Conservation (phyloP, 2,888 invertebrate species). For the Diarsia dahlii region DNA sequence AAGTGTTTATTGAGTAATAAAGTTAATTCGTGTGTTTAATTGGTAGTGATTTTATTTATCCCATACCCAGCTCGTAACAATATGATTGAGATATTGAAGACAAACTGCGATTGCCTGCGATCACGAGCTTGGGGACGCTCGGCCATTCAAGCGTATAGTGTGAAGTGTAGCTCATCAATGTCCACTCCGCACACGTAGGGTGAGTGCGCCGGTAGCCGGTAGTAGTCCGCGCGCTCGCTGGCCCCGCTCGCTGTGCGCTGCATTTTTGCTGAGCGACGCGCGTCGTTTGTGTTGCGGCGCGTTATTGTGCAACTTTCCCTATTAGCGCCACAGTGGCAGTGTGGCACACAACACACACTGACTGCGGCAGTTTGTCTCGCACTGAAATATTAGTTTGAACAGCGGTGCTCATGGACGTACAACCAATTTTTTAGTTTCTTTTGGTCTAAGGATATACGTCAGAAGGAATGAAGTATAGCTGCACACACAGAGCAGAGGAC, state of each 20-base stretch:
- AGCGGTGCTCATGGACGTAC: not conserved
- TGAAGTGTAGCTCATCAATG: no score
- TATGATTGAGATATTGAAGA: no score
- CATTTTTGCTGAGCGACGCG: conserved; percentile 41
- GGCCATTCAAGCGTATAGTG: no score
- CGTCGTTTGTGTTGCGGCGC: conserved; percentile 30
- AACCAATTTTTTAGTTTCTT: not conserved
- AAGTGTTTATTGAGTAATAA: no score
- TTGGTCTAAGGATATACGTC: not conserved
- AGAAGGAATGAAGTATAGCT: not conserved
- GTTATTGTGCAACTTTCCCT: conserved; percentile 56
- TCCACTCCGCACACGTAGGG: not conserved
- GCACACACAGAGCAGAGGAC: not conserved
- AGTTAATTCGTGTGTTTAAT: no score
- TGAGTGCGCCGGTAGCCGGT: no score
- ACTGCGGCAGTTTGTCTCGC: not conserved
- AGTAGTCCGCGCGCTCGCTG: conserved; percentile 7
- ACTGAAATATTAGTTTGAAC: conserved; percentile 29
- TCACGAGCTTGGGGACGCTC: no score
- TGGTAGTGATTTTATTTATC: no score
- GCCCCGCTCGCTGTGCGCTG: conserved; percentile 17
- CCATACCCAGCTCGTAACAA: no score
- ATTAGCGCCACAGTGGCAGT: conserved; percentile 29
- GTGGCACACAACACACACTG: conserved; percentile 14
- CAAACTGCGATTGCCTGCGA: not conserved